A percentile compares a stretch with the other conserved stretches of the same genome.
phyloP scores from a whole-genome alignment of 1,140 invertebrate species.

The Formica exsecta region DNA sequence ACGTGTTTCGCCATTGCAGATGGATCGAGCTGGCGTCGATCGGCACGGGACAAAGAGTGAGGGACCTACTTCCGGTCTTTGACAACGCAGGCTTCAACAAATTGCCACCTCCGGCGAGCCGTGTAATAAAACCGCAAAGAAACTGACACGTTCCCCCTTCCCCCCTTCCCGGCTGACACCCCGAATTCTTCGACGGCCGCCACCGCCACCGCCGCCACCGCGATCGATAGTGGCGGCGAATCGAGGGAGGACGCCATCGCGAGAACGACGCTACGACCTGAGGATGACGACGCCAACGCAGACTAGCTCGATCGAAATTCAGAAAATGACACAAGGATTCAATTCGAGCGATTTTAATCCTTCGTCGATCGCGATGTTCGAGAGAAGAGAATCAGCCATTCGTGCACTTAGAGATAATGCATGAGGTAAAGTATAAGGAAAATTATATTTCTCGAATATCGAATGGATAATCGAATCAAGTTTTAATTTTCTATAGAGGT shows the following conservation, averaged over 20 bases:
- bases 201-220: slow-evolving; percentile 25
- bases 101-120: slow-evolving; percentile 92
- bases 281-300: slow-evolving; percentile 31
- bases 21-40: slow-evolving; percentile 83
- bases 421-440: not conserved
- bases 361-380: not conserved
- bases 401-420: not conserved
- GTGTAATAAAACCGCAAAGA: slow-evolving; percentile 90
- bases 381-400: not conserved
- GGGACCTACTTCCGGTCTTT: slow-evolving; percentile 93
- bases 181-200: slow-evolving; percentile 41
- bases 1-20: slow-evolving; percentile 73
- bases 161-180: not conserved
- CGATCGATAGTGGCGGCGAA: slow-evolving; percentile 56
- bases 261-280: slow-evolving; percentile 41
- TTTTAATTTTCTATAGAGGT: not conserved
- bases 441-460: not conserved
- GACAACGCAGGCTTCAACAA: slow-evolving; percentile 93
- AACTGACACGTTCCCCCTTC: slow-evolving; percentile 77
- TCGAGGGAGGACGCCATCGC: slow-evolving; percentile 53
- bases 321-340: not conserved
- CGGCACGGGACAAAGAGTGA: slow-evolving; percentile 88
- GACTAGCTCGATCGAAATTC: slow-evolving; percentile 54
- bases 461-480: not conserved
- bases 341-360: not conserved